phyloP scores from a whole-genome alignment of 1,140 invertebrate genomes.

The Pachyrhynchus sulphureomaculatus region DNA sequence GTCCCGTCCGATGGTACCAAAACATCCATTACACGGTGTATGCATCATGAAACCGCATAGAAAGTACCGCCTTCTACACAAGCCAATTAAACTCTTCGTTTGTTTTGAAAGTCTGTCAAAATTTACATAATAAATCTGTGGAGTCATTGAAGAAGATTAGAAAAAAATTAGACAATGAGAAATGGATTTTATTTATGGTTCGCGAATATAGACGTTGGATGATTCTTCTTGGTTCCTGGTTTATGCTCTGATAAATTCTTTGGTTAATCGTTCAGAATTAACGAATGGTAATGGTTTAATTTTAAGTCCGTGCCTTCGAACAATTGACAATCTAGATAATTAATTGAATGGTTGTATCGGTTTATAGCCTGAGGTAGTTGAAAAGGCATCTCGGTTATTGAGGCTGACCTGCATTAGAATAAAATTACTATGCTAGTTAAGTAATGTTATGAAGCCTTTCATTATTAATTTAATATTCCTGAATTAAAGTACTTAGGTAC shows the following conservation, averaged over 20 bases:
- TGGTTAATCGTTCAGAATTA: not conserved
- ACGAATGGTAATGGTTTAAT: conserved; percentile 4
- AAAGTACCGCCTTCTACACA: conserved; percentile 30
- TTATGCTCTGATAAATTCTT: conserved; percentile 26
- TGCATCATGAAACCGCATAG: conserved; percentile 16
- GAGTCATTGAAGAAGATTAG: conserved; percentile 32
- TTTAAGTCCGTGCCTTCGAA: conserved; percentile 3
- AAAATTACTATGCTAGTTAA: no score
- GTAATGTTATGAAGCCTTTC: no score
- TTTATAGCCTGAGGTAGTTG: no score
- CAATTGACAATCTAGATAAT: no score
- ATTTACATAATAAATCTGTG: conserved; percentile 33
- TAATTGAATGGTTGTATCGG: no score
- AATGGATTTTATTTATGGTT: conserved; percentile 27
- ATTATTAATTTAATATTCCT: no score
- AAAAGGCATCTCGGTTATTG: no score
- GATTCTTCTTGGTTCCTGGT: conserved; percentile 26
- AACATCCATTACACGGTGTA: conserved; percentile 18
- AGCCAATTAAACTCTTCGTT: conserved; percentile 33
- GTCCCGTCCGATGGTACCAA: conserved; percentile 11
- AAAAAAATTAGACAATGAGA: conserved; percentile 26
- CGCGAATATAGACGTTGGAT: conserved; percentile 17
- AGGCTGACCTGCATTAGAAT: no score
- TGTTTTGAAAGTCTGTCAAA: conserved; percentile 36
- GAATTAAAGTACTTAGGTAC: no score